Conservation (phyloP, 2,113 vertebrate genomes). For the Machaerirhynchus nigripectus region DNA sequence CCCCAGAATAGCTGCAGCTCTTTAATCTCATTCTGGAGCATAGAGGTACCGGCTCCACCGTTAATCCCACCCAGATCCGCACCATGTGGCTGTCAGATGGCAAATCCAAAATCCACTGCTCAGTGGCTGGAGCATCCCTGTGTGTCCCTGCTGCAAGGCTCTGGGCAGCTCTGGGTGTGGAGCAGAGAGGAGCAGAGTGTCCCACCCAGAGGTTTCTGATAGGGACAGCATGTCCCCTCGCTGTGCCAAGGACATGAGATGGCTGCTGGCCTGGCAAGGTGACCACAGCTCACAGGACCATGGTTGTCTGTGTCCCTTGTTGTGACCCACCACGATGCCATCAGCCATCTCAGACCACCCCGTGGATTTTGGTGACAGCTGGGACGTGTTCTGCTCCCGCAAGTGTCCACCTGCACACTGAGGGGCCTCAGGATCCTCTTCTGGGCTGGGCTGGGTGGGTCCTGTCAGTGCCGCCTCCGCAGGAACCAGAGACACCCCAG, state of each 20-base stretch:
- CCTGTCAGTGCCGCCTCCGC: accelerated
- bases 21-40: neutral
- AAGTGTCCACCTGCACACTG: neutral
- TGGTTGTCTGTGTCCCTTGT: accelerated
- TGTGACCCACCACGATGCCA: neutral
- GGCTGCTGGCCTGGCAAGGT: neutral
- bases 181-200: neutral
- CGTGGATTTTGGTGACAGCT: neutral
- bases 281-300: neutral
- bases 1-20: neutral
- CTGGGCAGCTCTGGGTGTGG: neutral
- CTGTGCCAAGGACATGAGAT: neutral
- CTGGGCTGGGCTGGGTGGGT: neutral
- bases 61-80: neutral
- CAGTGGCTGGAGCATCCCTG: accelerated
- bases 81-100: accelerated
- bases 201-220: neutral
- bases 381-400: neutral
- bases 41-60: accelerated
- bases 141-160: neutral
- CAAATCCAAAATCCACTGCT: neutral
- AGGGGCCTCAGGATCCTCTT: neutral
- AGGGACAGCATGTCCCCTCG: neutral
- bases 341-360: too few relatives aligned
- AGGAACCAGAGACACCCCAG: neutral